Evolutionary conservation across 2,797 vertebrate genomes (phyloP).

Genomic region (Arrhamphus sclerolepis): DNA sequence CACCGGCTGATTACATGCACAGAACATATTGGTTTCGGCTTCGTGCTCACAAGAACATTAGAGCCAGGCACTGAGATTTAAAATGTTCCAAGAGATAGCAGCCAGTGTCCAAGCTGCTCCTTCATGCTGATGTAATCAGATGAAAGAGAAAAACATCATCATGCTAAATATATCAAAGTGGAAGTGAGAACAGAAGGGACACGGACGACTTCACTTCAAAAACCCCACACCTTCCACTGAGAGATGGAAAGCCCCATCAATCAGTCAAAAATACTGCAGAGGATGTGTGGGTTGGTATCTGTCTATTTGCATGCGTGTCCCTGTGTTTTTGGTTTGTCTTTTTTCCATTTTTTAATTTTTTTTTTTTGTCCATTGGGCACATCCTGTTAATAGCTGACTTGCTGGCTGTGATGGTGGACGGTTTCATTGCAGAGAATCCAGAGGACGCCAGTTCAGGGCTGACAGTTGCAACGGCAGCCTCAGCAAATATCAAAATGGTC

Average conservation of each 20-base stretch:
- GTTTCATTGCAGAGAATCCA: constrained; percentile 79
- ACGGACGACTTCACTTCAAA: constrained; percentile 27
- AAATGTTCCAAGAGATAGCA: too few species aligned
- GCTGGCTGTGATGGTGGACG: constrained; percentile 34
- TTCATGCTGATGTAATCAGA: background rate
- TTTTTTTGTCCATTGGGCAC: background rate
- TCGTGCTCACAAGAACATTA: too few species aligned
- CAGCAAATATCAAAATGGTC: constrained; percentile 89
- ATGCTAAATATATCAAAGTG: constrained; percentile 13
- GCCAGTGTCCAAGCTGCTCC: background rate
- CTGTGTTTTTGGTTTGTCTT: too few species aligned
- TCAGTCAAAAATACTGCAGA: background rate
- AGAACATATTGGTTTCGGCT: too few species aligned
- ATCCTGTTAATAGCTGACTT: constrained; percentile 33
- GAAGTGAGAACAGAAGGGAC: constrained; percentile 48
- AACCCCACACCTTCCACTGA: constrained; percentile 8
- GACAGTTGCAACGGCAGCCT: constrained; percentile 88
- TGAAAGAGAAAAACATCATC: background rate
- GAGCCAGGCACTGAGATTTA: too few species aligned
- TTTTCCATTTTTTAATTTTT: background rate
- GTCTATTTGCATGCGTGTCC: background rate
- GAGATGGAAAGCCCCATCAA: constrained; percentile 42
- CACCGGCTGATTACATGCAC: too few species aligned
- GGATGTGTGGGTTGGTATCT: background rate
- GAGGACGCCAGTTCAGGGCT: constrained; percentile 89